Percentiles rank a stretch among this genome's conserved stretches.
These are phyloP conservation scores for Psittacula cyanocephala DNA, from an alignment of 2,113 vertebrate genomes.

Conservation along the genomic window DNA sequence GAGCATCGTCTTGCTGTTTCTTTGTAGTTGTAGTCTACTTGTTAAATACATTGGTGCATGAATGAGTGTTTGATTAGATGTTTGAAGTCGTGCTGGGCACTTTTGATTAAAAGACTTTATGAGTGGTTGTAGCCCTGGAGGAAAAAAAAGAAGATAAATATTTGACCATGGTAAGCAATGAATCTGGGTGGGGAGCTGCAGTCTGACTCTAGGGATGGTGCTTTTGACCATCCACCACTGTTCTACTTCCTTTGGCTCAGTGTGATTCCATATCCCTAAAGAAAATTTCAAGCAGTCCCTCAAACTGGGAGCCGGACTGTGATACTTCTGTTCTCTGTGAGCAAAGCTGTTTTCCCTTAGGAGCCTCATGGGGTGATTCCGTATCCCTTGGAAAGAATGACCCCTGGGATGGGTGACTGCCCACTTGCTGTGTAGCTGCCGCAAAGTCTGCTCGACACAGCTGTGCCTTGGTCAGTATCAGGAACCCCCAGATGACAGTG, in stretches of 20 bases:
- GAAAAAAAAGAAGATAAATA: neutral
- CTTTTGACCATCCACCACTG: neutral
- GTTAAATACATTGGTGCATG: neutral
- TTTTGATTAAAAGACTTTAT: neutral
- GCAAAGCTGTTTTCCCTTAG: neutral
- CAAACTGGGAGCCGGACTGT: neutral
- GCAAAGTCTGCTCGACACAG: neutral
- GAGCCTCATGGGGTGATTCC: neutral
- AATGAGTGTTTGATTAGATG: neutral
- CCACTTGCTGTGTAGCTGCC: neutral
- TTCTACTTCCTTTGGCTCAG: neutral
- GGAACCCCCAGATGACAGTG: neutral
- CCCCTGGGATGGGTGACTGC: neutral
- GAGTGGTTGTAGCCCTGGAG: neutral
- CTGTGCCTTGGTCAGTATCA: neutral
- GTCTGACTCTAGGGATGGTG: neutral
- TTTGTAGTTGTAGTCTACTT: neutral
- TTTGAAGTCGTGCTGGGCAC: neutral
- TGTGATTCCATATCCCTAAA: neutral
- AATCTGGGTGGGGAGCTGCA: neutral
- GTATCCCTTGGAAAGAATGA: neutral
- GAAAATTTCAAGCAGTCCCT: neutral
- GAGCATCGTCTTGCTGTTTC: neutral
- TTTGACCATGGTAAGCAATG: neutral
- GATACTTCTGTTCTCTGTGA: neutral